Base-by-base conservation (phyloP, 2,888 invertebrate genomes). In the Hirtodrosophila duncani region DNA sequence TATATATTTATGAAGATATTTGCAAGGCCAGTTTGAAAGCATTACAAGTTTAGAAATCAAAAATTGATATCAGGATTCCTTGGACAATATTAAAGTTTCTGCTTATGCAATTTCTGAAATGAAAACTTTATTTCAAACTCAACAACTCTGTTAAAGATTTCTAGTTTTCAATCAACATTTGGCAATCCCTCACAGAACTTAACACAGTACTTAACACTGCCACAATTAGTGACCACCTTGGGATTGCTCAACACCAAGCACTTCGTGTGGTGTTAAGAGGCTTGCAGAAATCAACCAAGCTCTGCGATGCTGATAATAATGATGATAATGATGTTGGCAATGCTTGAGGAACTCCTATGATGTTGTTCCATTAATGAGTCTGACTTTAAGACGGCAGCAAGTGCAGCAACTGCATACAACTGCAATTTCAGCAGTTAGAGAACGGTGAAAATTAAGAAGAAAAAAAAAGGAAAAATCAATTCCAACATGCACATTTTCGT, bases 261-360 rank as follows among this genome's bases (percentile, higher is more conserved):
- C 45, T 51, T 51, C 39, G 53, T 42, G 37, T 71, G 71, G 60
- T 60, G 77, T 51, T 34, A 52, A 51, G 60, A 59, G 67, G 59
- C 55, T 59, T 77, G 53, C 55, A 53, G 50, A 42, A 57, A 33
- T 18, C 13, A 52, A 21, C 34, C 36, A 39, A 31, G 58, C 56
- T 48, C 23, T 27, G 29, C 39, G 26, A 24, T 36, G 43, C 46
- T 38, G 46, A 42, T 51, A 42, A 18, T 29, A 38, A 52, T 13
- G 14, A 26, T 18, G 33, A 41, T 38, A 41, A 38, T 34, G 42
- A 58, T 34, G 29, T 58, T 34, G 44, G 30, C 45, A 39, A 51
- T 72, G 66, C 69, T 48, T 38, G 69, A 56, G 49, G 69, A 44
- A 41, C 23, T 44, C 51, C n/a, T n/a, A n/a, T 30, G 38, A 42